These are phyloP conservation scores for Drosophila tanythrix DNA, from an alignment of 2,888 invertebrate genomes.

Conservation along the genomic window DNA sequence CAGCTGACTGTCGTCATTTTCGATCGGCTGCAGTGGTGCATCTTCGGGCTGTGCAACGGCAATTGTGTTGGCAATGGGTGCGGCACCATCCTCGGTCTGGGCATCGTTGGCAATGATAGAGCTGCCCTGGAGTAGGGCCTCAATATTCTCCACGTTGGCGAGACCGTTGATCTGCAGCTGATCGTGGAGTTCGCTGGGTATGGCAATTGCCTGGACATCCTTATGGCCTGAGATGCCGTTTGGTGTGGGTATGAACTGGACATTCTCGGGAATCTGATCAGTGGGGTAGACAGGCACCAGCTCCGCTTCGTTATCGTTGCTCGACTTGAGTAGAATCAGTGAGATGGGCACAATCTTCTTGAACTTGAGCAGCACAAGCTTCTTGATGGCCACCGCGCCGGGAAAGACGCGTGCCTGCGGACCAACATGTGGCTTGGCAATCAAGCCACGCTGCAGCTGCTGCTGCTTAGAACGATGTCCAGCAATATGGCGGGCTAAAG, in stretches of 20 bases:
- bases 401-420: constrained; percentile 79
- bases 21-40: constrained; percentile 67
- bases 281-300: constrained; percentile 83
- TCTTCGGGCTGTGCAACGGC: constrained; percentile 76
- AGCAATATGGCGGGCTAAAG: constrained; percentile 59
- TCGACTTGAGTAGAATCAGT: constrained; percentile 76
- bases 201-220: constrained; percentile 82
- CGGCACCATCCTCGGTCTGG: constrained; percentile 32
- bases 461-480: constrained; percentile 46
- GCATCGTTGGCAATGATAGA: constrained; percentile 51
- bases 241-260: constrained; percentile 81
- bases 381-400: constrained; percentile 80
- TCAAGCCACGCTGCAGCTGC: constrained; percentile 57
- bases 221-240: constrained; percentile 81
- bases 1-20: constrained; percentile 78
- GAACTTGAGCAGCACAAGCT: constrained; percentile 81
- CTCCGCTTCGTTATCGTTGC: constrained; percentile 81
- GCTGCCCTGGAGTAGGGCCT: constrained; percentile 69
- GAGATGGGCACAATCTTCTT: constrained; percentile 82
- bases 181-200: constrained; percentile 80
- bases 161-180: constrained; percentile 77
- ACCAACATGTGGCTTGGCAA: constrained; percentile 58
- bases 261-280: constrained; percentile 78
- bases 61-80: constrained; percentile 57
- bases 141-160: constrained; percentile 76